Evolutionary conservation across 2,113 vertebrate genomes (phyloP).

Genomic region (Prietella phreatophila): DNA sequence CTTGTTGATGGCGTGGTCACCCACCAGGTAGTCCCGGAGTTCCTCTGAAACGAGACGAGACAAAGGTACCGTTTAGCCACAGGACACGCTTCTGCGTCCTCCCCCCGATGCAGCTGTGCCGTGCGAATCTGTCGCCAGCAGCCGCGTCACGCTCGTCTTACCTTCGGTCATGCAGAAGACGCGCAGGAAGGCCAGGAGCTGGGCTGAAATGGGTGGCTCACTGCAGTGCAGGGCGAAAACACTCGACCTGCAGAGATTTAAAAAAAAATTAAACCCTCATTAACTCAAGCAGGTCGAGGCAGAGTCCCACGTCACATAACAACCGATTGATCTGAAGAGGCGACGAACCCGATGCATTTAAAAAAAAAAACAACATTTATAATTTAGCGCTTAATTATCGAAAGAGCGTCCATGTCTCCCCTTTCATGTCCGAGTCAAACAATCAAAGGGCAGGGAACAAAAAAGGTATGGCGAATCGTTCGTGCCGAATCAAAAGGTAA

Average conservation of each 20-base stretch:
- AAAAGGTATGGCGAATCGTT: slow-evolving; percentile 14
- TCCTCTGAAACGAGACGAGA: slow-evolving; percentile 79
- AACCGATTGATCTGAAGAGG: slow-evolving; percentile 54
- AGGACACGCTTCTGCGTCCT: slow-evolving; percentile 45
- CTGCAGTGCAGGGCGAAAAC: slow-evolving; percentile 90
- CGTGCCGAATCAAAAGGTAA: slow-evolving; percentile 48
- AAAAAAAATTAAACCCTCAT: slow-evolving; percentile 25
- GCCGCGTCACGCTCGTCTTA: slow-evolving; percentile 53
- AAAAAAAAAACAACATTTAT: slow-evolving; percentile 58
- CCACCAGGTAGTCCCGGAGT: slow-evolving; percentile 88
- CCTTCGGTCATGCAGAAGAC: slow-evolving; percentile 99
- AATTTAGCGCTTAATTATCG: slow-evolving; percentile 56
- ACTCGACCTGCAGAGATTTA: slow-evolving; percentile 79
- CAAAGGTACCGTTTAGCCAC: slow-evolving; percentile 50
- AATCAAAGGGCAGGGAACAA: slow-evolving; percentile 3
- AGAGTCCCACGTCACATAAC: slow-evolving; percentile 36
- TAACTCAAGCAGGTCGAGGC: slow-evolving; percentile 21
- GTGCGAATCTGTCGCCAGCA: slow-evolving; percentile 60
- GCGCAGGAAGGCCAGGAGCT: slow-evolving; percentile 93
- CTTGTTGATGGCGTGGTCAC: slow-evolving; percentile 87
- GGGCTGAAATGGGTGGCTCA: slow-evolving; percentile 91
- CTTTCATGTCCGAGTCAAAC: slow-evolving; percentile 41
- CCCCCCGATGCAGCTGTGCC: no score
- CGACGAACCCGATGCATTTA: slow-evolving; percentile 49
- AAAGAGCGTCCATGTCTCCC: slow-evolving; percentile 18